Conservation (phyloP, 2,888 invertebrate genomes). For the Opisthograptis luteolata region DNA sequence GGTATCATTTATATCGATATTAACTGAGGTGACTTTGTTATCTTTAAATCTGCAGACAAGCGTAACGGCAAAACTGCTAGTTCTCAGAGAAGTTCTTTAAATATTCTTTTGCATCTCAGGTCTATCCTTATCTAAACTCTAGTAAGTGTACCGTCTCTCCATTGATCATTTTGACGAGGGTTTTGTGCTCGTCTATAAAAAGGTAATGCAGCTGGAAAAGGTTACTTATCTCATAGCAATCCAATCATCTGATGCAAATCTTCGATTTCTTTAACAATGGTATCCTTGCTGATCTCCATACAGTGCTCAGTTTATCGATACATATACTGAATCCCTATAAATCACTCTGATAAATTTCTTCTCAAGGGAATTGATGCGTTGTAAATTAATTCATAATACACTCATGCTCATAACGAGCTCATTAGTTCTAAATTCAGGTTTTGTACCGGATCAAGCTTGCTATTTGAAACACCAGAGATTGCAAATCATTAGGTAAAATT, state of each 20-base stretch:
- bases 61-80: neutral
- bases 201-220: conserved; percentile 18
- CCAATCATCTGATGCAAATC: conserved; percentile 16
- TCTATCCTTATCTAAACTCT: conserved; percentile 15
- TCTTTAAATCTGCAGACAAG: neutral
- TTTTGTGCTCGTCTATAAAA: conserved; percentile 15
- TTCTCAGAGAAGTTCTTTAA: conserved; percentile 5
- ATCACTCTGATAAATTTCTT: conserved; percentile 7
- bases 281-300: neutral
- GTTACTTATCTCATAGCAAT: conserved; percentile 19
- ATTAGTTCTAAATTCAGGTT: conserved; percentile 11
- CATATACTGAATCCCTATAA: neutral
- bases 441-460: conserved; percentile 17
- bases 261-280: conserved; percentile 5
- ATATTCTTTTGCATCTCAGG: conserved; percentile 11
- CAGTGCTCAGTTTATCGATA: neutral
- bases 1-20: too few species aligned
- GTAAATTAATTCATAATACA: conserved; percentile 16
- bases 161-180: conserved; percentile 24
- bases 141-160: conserved; percentile 11
- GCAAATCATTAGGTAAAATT: too few species aligned
- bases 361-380: conserved; percentile 15
- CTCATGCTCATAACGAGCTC: conserved; percentile 30
- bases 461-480: conserved; percentile 18
- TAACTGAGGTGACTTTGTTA: neutral